phyloP scores from a whole-genome alignment of 2,888 invertebrate species.

The Leuctra nigra region DNA sequence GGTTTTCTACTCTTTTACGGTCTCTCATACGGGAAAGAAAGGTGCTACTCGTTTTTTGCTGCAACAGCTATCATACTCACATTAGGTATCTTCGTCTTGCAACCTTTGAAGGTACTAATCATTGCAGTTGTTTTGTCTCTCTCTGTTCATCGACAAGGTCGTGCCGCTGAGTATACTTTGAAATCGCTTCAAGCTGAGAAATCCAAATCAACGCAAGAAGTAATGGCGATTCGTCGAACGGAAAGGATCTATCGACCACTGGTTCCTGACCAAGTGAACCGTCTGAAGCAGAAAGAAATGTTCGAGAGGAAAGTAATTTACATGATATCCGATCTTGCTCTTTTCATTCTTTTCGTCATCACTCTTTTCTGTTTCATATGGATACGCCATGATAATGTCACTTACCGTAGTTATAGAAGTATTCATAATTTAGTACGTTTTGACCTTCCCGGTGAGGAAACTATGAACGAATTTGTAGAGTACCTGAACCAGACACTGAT shows the following conservation, averaged over 20 bases:
- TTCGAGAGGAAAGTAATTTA: neutral
- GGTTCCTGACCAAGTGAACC: neutral
- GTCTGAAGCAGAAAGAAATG: neutral
- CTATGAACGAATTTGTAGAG: slow-evolving; percentile 9
- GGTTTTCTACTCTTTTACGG: slow-evolving; percentile 3
- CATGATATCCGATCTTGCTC: slow-evolving; percentile 5
- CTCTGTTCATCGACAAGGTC: neutral
- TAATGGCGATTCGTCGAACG: neutral
- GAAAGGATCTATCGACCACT: neutral
- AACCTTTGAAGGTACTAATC: slow-evolving; percentile 16
- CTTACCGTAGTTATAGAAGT: slow-evolving; percentile 15
- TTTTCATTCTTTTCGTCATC: slow-evolving; percentile 16
- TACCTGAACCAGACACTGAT: slow-evolving; percentile 22
- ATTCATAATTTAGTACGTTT: neutral
- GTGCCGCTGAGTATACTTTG: neutral
- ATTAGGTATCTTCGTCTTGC: slow-evolving; percentile 9
- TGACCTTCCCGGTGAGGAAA: neutral
- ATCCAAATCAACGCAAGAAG: neutral
- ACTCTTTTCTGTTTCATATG: slow-evolving; percentile 15
- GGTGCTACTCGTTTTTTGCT: neutral
- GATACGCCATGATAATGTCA: slow-evolving; percentile 7
- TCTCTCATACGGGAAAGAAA: slow-evolving; percentile 3
- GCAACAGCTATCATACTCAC: neutral
- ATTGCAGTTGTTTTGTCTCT: neutral
- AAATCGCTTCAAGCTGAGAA: neutral